Base-by-base conservation (phyloP, 2,113 vertebrate species). In the Corydoras maculifer region DNA sequence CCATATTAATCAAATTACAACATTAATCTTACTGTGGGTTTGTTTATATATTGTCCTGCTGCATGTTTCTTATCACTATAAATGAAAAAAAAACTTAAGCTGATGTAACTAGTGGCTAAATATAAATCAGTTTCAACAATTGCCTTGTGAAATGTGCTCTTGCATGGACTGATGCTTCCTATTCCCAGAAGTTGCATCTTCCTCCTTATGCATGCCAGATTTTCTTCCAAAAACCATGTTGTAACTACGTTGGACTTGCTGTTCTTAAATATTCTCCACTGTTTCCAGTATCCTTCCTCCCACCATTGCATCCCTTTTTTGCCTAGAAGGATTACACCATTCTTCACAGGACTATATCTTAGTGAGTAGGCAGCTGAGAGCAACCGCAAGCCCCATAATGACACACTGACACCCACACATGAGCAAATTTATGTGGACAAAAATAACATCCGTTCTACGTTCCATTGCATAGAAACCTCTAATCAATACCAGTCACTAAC, bases 291-390 rank as follows among this genome's bases (percentile, higher is more conserved):
- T 75, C 70, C 60, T 70, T 74, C 78, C 75, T 71, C 78, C 75
- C 77, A 78, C 81, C 72, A 75, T 73, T 53, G 69, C 49, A 70
- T 78, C 69, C 68, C 66, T 72, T 75, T 74, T 76, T 53, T 65
- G 70, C 77, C 79, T 75, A 62, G 70, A 73, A 80, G 81, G 77
- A 82, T 80, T 78, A 82, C 65, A 64, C 72, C 77, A 64, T 74
- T 75, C 78, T 75, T 78, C 78, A 76, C 65, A 75, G 65, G 70
- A 75, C 75, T 64, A 50, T 58, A 76, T 76, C 60, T 69, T 54
- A 48, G 75, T 14, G 81, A 67, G 81, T 80, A 76, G 81, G 81
- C 70, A 73, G 79, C 30, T 64, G 67, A 76, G 71, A 78, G 78
- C 77, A 70, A 75, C 76, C 75, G 55, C 59, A 48, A 77, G 75